Conservation (phyloP, 2,797 vertebrate genomes). For the Tamandua tetradactyla region DNA sequence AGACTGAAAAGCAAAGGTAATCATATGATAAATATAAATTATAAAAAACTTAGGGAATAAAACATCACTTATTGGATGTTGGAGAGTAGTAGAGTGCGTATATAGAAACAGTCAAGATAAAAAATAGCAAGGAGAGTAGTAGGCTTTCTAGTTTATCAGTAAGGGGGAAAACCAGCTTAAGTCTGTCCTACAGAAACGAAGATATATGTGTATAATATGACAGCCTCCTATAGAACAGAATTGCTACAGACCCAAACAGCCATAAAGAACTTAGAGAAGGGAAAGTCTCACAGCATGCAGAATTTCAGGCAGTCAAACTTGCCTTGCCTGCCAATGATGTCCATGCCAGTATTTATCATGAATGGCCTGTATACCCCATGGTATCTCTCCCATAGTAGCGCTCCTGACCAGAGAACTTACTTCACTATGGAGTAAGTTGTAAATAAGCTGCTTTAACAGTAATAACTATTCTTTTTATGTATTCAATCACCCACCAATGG, state of each 20-base stretch:
- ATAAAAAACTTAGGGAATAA: constrained; percentile 36
- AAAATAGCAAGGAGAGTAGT: not conserved
- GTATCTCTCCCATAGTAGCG: not conserved
- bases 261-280: not conserved
- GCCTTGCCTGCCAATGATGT: not conserved
- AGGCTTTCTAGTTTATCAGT: not conserved
- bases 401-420: not conserved
- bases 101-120: not conserved
- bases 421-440: constrained; percentile 4
- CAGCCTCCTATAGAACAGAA: constrained; percentile 8
- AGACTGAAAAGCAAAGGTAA: constrained; percentile 5
- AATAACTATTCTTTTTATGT: not conserved
- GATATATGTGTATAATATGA: not conserved
- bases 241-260: not conserved
- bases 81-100: not conserved
- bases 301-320: not conserved
- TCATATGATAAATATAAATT: not conserved
- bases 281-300: not conserved
- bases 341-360: not conserved
- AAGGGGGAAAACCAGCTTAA: not conserved
- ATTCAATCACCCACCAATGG: not conserved
- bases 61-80: not conserved
- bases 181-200: not conserved
- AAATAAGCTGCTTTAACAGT: not conserved
- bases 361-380: not conserved